phyloP scores from a whole-genome alignment of 2,797 vertebrate species.

The Onychomys arenicola region DNA sequence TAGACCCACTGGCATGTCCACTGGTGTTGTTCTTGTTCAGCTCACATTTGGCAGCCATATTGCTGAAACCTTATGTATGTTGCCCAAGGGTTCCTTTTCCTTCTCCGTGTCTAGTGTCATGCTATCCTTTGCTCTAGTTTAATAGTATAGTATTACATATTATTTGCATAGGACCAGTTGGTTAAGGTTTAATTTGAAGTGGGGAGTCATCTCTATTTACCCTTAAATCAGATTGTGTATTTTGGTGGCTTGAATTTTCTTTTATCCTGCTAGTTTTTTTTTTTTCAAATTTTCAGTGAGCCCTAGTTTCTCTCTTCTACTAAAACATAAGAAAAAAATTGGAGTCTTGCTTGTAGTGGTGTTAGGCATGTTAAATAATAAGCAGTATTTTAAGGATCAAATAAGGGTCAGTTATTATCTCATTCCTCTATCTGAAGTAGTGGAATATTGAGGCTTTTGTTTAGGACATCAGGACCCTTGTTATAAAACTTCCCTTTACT shows the following conservation, averaged over 20 bases:
- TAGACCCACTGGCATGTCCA: not conserved
- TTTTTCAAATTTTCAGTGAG: not conserved
- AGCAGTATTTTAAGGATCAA: not conserved
- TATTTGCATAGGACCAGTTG: not conserved
- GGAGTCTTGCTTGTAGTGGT: not conserved
- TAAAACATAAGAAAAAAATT: no score
- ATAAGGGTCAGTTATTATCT: not conserved
- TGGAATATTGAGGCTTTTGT: not conserved
- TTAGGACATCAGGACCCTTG: not conserved
- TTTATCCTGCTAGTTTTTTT: not conserved
- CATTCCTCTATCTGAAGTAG: not conserved
- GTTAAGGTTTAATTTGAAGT: not conserved
- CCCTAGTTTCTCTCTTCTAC: no score
- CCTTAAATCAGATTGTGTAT: not conserved
- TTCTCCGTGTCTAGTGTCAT: not conserved
- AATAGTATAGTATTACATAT: not conserved
- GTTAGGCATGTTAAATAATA: not conserved
- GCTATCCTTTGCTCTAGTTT: not conserved
- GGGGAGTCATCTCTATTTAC: not conserved
- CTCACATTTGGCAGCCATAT: not conserved
- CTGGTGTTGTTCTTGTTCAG: not conserved
- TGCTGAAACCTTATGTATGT: not conserved
- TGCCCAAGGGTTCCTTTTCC: not conserved
- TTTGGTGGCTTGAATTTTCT: not conserved
- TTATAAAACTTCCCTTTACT: not conserved